Conservation (phyloP, 1,140 invertebrate species). For the Elymnias hypermnestra region DNA sequence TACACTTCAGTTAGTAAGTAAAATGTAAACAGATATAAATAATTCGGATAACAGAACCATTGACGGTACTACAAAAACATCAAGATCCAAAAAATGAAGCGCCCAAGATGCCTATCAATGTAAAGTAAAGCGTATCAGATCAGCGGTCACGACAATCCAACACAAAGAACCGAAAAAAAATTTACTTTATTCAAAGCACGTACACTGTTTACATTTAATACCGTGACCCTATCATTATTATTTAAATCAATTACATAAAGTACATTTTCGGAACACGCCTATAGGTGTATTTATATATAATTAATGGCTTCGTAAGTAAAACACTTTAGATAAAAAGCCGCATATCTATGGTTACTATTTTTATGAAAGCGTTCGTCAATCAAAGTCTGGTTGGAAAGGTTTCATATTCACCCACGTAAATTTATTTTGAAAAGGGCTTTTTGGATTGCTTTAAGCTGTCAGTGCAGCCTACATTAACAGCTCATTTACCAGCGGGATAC, state of each 20-base stretch:
- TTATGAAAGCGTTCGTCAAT: conserved; percentile 40
- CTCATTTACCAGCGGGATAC: neutral
- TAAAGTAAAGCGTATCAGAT: conserved; percentile 16
- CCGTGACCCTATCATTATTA: conserved; percentile 53
- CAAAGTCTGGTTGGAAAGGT: conserved; percentile 24
- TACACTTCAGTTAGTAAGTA: too few relatives aligned
- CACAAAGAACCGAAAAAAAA: conserved; percentile 14
- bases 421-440: conserved; percentile 1
- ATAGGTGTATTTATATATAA: conserved; percentile 51
- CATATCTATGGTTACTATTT: conserved; percentile 39
- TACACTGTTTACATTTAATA: conserved; percentile 57
- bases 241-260: conserved; percentile 71
- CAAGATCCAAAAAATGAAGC: neutral
- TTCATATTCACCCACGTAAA: conserved; percentile 8
- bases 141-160: conserved; percentile 14
- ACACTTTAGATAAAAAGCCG: conserved; percentile 64
- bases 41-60: too few relatives aligned
- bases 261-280: conserved; percentile 38
- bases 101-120: conserved; percentile 1
- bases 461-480: neutral
- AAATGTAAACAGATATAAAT: too few relatives aligned
- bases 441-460: neutral
- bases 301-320: conserved; percentile 66
- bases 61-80: too few relatives aligned
- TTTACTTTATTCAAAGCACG: conserved; percentile 22